These are phyloP conservation scores for Cotesia typhae DNA, from an alignment of 1,140 invertebrate species.

Conservation along the genomic window DNA sequence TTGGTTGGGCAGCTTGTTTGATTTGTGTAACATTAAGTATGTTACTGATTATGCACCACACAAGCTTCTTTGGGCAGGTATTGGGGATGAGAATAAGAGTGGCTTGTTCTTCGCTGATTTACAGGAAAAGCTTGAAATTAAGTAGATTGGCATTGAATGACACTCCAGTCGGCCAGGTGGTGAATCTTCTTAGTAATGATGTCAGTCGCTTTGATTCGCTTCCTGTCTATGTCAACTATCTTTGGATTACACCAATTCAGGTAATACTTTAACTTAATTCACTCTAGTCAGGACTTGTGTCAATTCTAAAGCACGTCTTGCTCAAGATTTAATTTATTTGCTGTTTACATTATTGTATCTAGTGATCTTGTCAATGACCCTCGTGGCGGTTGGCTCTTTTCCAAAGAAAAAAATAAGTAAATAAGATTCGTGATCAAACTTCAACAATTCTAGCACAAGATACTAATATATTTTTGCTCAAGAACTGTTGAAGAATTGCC, in stretches of 20 bases:
- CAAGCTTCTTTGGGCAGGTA: slow-evolving; percentile 70
- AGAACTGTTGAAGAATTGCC: too few relatives aligned
- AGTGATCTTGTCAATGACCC: too few relatives aligned
- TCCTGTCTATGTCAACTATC: slow-evolving; percentile 65
- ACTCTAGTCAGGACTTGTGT: too few relatives aligned
- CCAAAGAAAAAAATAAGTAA: too few relatives aligned
- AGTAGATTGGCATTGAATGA: slow-evolving; percentile 71
- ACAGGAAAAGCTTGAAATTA: slow-evolving; percentile 70
- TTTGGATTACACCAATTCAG: slow-evolving; percentile 62
- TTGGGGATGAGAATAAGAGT: slow-evolving; percentile 60
- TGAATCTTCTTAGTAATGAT: slow-evolving; percentile 87
- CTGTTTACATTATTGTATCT: too few relatives aligned
- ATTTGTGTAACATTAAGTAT: slow-evolving; percentile 47
- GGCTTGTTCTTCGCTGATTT: slow-evolving; percentile 1
- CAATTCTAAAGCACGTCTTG: too few relatives aligned
- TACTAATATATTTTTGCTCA: too few relatives aligned
- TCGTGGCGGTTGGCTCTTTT: too few relatives aligned
- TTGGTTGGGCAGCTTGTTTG: slow-evolving; percentile 57
- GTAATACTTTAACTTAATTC: slow-evolving; percentile 53
- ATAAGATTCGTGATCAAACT: too few relatives aligned
- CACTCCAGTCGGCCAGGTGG: slow-evolving; percentile 82
- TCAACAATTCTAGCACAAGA: too few relatives aligned
- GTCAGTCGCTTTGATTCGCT: slow-evolving; percentile 70
- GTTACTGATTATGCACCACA: slow-evolving; percentile 63
- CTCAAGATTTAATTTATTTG: too few relatives aligned